Base-by-base conservation (phyloP, 1,140 invertebrate genomes). In the Nasonia vitripennis region DNA sequence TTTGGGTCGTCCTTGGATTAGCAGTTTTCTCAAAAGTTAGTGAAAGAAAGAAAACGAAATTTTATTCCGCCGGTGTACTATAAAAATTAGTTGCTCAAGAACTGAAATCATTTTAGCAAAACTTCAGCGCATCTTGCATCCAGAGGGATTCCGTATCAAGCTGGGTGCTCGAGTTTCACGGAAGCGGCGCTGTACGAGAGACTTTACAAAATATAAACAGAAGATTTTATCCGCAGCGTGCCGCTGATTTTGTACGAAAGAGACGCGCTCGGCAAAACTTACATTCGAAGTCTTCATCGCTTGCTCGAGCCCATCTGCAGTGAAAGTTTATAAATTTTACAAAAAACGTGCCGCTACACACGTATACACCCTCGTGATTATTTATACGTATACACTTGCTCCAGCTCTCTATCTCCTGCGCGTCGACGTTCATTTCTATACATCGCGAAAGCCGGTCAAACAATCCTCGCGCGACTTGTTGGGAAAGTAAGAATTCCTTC, bases 401-500 rank as follows among this genome's bases (percentile, higher is more conserved):
- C 20, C 10, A 70, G 5, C 6, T 73, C 34, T 71, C 45, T 71
- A 41, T 20, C 55, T 20, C 37, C 11, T 2, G 5, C 0, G 5
- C 5, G 7, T 27, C 10, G 5, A 31, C 31, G 48, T 71, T 71
- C 31, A 71, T 81, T 55, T 81, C 73, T 48, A 51, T 45, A 7
- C 12, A 12, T 9, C 41, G 48, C 20, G 27, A 27, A 79, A 81
- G 80, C 10, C 70, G 80, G 2, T 55, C 79, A 81, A 74, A 81
- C 70, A 23, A 73, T 81, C 5, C 62, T 70, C 37, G 48, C 71
- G 14, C 48, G 14, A 81, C 68, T 82, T 48, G 67, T 74, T 45
- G 80, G 31, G 62, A 70, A 62, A 75, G 9, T 83, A 83, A 0
- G 67, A 83, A 77, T 77, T 67, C 34, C 51, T 7, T 17, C n/a